Conservation (phyloP, 2,888 invertebrate species). For the Apoderus coryli region DNA sequence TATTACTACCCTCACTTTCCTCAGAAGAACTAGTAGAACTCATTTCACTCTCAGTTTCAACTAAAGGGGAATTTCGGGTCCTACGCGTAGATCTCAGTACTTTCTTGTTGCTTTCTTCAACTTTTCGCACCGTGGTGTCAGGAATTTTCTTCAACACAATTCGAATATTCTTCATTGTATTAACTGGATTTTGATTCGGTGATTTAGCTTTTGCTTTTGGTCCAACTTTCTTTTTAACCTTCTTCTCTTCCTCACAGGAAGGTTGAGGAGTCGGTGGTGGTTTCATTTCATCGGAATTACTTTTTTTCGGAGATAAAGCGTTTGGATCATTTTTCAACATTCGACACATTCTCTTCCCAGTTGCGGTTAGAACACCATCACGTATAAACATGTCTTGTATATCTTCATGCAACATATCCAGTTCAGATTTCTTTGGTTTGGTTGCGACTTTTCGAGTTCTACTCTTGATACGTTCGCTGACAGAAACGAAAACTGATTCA, state of each 20-base stretch:
- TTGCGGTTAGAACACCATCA: slow-evolving; percentile 45
- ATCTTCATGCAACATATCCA: slow-evolving; percentile 51
- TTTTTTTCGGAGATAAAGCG: slow-evolving; percentile 13
- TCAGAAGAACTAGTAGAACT: slow-evolving; percentile 4
- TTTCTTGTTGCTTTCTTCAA: slow-evolving; percentile 11
- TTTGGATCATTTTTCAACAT: slow-evolving; percentile 30
- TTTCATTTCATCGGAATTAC: slow-evolving; percentile 3
- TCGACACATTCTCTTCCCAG: slow-evolving; percentile 50
- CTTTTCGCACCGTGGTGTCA: slow-evolving; percentile 17
- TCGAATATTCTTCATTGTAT: slow-evolving; percentile 19
- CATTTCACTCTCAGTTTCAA: slow-evolving; percentile 1
- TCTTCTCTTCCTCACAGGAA: slow-evolving; percentile 13
- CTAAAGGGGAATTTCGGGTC: slow-evolving; percentile 11
- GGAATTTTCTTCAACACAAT: slow-evolving; percentile 22
- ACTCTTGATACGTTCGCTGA: slow-evolving; percentile 21
- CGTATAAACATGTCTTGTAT: slow-evolving; percentile 55
- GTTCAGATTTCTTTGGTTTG: slow-evolving; percentile 31
- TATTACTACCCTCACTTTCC: slow-evolving; percentile 7
- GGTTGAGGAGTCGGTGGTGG: slow-evolving; percentile 4
- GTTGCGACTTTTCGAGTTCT: slow-evolving; percentile 15
- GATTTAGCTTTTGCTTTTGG: slow-evolving; percentile 17
- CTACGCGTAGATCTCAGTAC: slow-evolving; percentile 14
- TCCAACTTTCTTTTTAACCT: slow-evolving; percentile 17
- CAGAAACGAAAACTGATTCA: slow-evolving; percentile 16
- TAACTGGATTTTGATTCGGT: slow-evolving; percentile 12